phyloP scores from a whole-genome alignment of 1,140 invertebrate genomes.

The Euura lappo region DNA sequence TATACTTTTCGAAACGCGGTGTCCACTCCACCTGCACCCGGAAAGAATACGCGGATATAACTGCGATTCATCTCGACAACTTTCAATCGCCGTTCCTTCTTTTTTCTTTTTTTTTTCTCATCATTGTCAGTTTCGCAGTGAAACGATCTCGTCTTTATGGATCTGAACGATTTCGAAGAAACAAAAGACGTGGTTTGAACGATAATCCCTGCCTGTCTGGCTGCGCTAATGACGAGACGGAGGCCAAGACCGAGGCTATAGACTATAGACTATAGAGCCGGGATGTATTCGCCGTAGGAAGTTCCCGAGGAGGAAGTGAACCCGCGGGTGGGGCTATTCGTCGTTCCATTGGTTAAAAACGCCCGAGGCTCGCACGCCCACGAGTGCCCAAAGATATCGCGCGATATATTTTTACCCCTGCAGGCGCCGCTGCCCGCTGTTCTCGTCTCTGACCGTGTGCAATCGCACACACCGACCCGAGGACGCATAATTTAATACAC shows the following conservation, averaged over 20 bases:
- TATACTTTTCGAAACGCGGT: too few relatives aligned
- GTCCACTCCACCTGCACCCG: too few relatives aligned
- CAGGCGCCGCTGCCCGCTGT: not conserved
- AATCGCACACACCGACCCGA: too few relatives aligned
- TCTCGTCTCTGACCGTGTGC: too few relatives aligned
- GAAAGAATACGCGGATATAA: too few relatives aligned
- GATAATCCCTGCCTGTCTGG: too few relatives aligned
- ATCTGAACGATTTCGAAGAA: too few relatives aligned
- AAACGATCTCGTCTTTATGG: too few relatives aligned
- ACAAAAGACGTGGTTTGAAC: too few relatives aligned
- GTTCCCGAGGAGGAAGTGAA: not conserved
- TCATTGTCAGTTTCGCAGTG: not conserved
- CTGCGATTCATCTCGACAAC: too few relatives aligned
- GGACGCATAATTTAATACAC: too few relatives aligned
- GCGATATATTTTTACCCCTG: not conserved
- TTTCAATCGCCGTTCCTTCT: not conserved
- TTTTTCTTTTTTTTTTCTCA: not conserved
- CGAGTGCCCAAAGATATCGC: not conserved
- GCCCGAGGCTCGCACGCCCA: not conserved
- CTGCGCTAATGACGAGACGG: not conserved
- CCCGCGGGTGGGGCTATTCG: not conserved
- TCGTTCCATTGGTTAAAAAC: not conserved
- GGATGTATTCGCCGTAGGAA: not conserved
- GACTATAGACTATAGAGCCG: not conserved
- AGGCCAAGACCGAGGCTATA: not conserved